Evolutionary conservation across 2,888 invertebrate species (phyloP).

Genomic region (Abrostola triplasia): DNA sequence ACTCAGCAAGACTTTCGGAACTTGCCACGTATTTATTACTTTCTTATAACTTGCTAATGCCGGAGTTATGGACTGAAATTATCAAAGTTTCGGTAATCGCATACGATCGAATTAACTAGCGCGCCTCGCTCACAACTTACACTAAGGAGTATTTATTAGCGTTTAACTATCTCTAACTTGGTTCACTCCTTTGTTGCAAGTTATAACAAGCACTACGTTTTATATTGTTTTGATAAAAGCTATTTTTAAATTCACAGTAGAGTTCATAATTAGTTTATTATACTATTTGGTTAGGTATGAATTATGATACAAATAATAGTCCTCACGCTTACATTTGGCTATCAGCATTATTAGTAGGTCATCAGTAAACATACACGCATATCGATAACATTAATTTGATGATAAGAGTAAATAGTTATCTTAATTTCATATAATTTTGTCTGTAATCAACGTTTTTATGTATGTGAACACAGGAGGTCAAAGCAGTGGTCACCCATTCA

Average conservation of each 20-base stretch:
- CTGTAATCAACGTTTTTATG: not conserved
- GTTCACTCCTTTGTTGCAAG: too few species aligned
- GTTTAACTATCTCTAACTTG: not conserved
- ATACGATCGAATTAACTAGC: slow-evolving; percentile 1
- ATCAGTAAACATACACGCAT: too few species aligned
- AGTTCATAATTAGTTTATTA: too few species aligned
- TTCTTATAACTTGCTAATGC: slow-evolving; percentile 23
- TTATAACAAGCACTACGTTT: too few species aligned
- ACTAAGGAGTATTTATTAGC: slow-evolving; percentile 1
- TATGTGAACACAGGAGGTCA: slow-evolving; percentile 97
- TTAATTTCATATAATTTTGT: not conserved
- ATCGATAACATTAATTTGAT: not conserved
- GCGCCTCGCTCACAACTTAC: not conserved
- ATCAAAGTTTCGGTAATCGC: slow-evolving; percentile 16
- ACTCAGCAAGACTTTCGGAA: slow-evolving; percentile 16
- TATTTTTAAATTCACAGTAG: too few species aligned
- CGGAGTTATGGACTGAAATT: slow-evolving; percentile 13
- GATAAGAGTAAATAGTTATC: not conserved
- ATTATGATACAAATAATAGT: too few species aligned
- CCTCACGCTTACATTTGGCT: too few species aligned
- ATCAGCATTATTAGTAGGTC: too few species aligned
- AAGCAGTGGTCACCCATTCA: slow-evolving; percentile 99
- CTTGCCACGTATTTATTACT: slow-evolving; percentile 27
- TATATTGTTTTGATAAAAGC: too few species aligned
- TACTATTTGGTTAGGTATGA: too few species aligned